Conservation (phyloP, 2,797 vertebrate genomes). For the Epinephelus coioides region DNA sequence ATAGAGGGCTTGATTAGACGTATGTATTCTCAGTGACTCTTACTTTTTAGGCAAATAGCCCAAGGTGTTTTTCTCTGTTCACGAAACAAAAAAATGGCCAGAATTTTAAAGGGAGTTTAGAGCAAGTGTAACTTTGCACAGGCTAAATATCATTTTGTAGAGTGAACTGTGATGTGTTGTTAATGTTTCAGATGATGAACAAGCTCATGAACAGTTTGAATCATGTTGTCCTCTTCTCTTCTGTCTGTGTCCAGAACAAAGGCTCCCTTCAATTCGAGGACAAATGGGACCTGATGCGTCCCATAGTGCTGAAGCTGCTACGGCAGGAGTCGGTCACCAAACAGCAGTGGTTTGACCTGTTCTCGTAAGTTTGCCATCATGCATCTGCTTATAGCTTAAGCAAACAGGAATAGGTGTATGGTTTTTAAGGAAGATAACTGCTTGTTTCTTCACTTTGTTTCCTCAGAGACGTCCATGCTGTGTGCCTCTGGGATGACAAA, state of each 20-base stretch:
- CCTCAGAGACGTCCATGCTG: slow-evolving; percentile 96
- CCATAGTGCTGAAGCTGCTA: slow-evolving; percentile 97
- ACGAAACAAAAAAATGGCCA: too few relatives aligned
- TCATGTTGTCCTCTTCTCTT: not conserved
- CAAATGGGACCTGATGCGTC: slow-evolving; percentile 99
- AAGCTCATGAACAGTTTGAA: not conserved
- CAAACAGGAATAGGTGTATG: not conserved
- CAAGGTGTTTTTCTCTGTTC: not conserved
- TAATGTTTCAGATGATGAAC: too few relatives aligned
- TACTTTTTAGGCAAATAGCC: too few relatives aligned
- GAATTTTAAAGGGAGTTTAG: not conserved
- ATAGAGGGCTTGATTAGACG: too few relatives aligned
- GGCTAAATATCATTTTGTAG: not conserved
- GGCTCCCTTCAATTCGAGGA: slow-evolving; percentile 99
- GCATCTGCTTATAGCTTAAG: not conserved
- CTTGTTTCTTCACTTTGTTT: not conserved
- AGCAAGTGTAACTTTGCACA: not conserved
- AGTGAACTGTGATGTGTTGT: too few relatives aligned
- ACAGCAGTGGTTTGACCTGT: slow-evolving; percentile 99
- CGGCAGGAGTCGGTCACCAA: slow-evolving; percentile 98
- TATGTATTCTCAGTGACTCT: too few relatives aligned
- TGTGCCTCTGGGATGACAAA: slow-evolving; percentile 99
- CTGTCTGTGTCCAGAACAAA: slow-evolving; percentile 90
- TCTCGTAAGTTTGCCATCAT: slow-evolving; percentile 89
- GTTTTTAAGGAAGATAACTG: not conserved